Evolutionary conservation across 2,113 vertebrate genomes (phyloP), one percentile per base, ranked within the genome.

Genomic region (Glareola pratincola): DNA sequence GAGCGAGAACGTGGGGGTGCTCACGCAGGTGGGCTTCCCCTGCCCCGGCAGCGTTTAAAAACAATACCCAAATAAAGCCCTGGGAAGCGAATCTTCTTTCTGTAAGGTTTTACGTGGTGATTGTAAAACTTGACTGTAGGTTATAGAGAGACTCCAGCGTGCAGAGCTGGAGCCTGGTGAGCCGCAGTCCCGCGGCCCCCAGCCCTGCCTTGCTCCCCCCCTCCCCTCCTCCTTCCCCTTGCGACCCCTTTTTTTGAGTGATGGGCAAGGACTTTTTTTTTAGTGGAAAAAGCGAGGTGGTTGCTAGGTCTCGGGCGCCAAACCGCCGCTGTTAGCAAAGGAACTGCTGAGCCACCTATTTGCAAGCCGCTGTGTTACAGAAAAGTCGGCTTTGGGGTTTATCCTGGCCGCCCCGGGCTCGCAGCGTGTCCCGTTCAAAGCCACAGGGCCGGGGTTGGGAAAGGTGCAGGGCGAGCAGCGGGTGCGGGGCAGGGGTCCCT

Each of bases 71-170:
- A 14, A 53, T 57, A 16, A 53, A 53, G 9, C 75, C 60, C 7
- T 1, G 30, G 75, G 62, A 27, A 12, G 12, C 1, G 0, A 45
- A 21, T 30, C 43, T 54, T 39, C 67, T 27, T 72, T 39, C 67
- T 54, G 8, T 29, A 27, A 62, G 30, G 17, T 32, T 32, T 81
- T 29, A 29, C 8, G 2, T 1, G 5, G 53, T 7, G 54, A 9
- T 36, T 22, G 41, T 36, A n/a, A 26, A 48, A 13, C 14, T 16
- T 16, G 4, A 14, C 37, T 27, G 5, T 6, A 8, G 62, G 10
- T 34, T 12, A 7, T 9, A 4, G 0, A 3, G 64, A 53, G 64
- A 4, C 14, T 5, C 9, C 19, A n/a, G 66, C 1, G 0, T 27
- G n/a, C 24, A 26, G 19, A 63, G 56, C 39, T 47, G 56, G 48